Conservation (phyloP, 2,888 invertebrate species). For the Serripes groenlandicus region DNA sequence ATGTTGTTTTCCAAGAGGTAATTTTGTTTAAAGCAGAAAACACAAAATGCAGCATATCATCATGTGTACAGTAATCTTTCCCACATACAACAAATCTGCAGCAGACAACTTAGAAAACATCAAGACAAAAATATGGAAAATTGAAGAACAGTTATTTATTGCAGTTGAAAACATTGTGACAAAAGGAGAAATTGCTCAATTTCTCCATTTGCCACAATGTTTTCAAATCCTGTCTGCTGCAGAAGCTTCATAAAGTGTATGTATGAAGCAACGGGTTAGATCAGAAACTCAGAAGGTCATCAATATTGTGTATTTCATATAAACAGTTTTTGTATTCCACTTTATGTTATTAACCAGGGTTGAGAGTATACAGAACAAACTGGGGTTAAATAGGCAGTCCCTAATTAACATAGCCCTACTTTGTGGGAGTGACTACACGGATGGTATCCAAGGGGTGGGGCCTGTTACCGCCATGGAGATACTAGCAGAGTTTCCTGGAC, state of each 20-base stretch:
- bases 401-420: slow-evolving; percentile 95
- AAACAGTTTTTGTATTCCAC: no score
- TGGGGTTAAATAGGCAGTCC: slow-evolving; percentile 93
- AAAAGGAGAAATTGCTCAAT: neutral
- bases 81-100: no score
- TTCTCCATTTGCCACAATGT: neutral
- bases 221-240: neutral
- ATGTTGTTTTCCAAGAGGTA: no score
- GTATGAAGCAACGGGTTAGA: neutral
- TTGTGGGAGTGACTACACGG: slow-evolving; percentile 99
- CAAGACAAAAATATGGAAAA: no score
- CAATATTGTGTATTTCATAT: no score
- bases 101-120: no score
- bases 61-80: no score
- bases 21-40: no score
- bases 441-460: slow-evolving; percentile 96
- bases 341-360: neutral
- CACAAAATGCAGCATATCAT: no score
- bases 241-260: neutral
- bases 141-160: no score
- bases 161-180: neutral
- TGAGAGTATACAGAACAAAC: slow-evolving; percentile 20
- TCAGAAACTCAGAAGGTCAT: no score
- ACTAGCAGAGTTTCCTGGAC: slow-evolving; percentile 92
- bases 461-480: slow-evolving; percentile 98